Evolutionary conservation across 2,888 invertebrate species (phyloP).

Genomic region (Zaprionus bogoriensis): DNA sequence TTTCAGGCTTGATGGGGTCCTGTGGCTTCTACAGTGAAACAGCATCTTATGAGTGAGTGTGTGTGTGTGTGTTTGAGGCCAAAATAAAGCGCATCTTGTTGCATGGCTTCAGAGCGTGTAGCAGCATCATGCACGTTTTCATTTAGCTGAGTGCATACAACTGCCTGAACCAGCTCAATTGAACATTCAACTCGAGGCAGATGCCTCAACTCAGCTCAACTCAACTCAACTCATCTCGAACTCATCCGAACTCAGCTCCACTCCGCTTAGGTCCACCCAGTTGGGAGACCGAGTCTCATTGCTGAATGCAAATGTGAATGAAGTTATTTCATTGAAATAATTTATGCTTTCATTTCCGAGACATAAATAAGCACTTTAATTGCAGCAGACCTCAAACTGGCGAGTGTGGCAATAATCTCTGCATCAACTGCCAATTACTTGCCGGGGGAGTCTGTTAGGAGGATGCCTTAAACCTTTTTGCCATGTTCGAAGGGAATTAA

Average conservation of each 20-base stretch:
- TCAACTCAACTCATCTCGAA: background rate
- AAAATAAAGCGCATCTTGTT: constrained; percentile 62
- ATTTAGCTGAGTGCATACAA: constrained; percentile 75
- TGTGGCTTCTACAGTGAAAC: constrained; percentile 31
- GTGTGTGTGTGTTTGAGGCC: constrained; percentile 18
- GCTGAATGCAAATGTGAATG: background rate
- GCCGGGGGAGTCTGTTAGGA: constrained; percentile 6
- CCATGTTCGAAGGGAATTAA: background rate
- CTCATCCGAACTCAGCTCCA: background rate
- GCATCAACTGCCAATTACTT: constrained; percentile 25
- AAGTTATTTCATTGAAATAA: constrained; percentile 57
- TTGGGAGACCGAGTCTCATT: background rate
- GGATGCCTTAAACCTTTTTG: constrained; percentile 30
- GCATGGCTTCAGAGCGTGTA: constrained; percentile 66
- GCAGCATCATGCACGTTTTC: constrained; percentile 71
- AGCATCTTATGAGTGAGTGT: constrained; percentile 3
- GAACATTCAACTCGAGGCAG: constrained; percentile 14
- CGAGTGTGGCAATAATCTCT: background rate
- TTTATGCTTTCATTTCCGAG: constrained; percentile 29
- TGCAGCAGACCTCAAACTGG: constrained; percentile 6
- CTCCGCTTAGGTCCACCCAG: too few species aligned
- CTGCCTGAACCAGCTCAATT: constrained; percentile 32
- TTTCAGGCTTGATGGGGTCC: constrained; percentile 23
- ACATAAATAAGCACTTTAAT: constrained; percentile 38
- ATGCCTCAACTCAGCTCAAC: constrained; percentile 13